Evolutionary conservation across 2,797 vertebrate species (phyloP), one percentile per base, ranked within the genome.

Genomic region (Valencia hispanica): DNA sequence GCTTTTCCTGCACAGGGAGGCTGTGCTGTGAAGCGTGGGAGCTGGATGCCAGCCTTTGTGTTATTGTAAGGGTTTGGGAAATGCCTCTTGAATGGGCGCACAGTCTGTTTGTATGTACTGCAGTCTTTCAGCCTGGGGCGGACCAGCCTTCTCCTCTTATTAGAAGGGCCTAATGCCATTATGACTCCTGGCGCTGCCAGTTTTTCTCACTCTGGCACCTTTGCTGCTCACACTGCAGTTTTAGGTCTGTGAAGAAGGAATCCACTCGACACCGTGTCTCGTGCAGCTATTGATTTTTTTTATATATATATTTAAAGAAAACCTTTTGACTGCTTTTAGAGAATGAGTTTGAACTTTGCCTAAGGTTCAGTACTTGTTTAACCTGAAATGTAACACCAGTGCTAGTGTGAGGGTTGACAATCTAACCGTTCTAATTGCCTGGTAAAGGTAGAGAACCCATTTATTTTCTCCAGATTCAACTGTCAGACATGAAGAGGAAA

Each of bases 41-140:
- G 85, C 75, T 87, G 86, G 84, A 90, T 89, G 74, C 86, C 92
- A 87, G 90, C 81, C 87, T 88, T 93, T 93, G 91, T 93, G 81
- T 86, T 4, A 84, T 84, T 88, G 81, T 82, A 86, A 87, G 86
- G 82, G 80, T 83, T 90, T 80, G 88, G 88, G 77, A 90, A 92
- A 82, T 81, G 83, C 83, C 81, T 84, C 63, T 88, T 82, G 86
- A 85, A 88, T 57, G 74, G 85, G 77, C 77, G 84, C 80, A 86
- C 83, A 59, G 84, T 51, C 70, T 86, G 88, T 88, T 88, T 89
- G 86, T 89, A 88, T 80, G 82, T 73, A 83, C 91, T 92, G 91
- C 90, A 92, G 91, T 90, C 84, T 92, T 87, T 91, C 59, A 90
- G 90, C 87, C 82, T 10, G 72, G 73, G 86, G 86, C 74, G 77